Evolutionary conservation across 2,888 invertebrate species (phyloP).

Genomic region (Tethea ocularis): DNA sequence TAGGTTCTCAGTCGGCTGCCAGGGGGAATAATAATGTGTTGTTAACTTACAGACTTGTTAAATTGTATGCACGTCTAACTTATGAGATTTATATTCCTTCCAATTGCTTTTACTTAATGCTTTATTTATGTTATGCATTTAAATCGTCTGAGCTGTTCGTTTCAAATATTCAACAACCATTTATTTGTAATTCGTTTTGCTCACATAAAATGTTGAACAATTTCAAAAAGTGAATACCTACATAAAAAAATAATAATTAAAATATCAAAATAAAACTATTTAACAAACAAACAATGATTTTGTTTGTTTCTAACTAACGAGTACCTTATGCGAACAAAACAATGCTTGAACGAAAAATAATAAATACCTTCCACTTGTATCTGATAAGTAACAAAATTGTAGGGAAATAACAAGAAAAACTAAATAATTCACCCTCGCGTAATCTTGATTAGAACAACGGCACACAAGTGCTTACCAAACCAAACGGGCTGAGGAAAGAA

Average conservation of each 20-base stretch:
- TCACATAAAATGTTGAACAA: background rate
- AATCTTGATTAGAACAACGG: conserved; percentile 75
- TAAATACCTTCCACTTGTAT: conserved; percentile 1
- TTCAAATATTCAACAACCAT: background rate
- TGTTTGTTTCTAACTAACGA: background rate
- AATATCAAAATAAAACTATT: background rate
- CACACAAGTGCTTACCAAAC: conserved; percentile 76
- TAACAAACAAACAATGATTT: no score
- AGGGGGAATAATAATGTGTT: conserved; percentile 53
- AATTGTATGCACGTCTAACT: conserved; percentile 58
- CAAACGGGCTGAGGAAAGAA: conserved; percentile 69
- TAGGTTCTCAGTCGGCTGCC: conserved; percentile 30
- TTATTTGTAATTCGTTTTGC: background rate
- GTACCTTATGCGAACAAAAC: background rate
- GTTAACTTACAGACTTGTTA: conserved; percentile 55
- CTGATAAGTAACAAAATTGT: conserved; percentile 34
- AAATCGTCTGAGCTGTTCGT: conserved; percentile 13
- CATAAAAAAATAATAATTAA: no score
- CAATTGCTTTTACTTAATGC: conserved; percentile 52
- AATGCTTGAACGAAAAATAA: background rate
- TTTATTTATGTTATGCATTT: conserved; percentile 31
- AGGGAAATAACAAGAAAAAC: conserved; percentile 39
- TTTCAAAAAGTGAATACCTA: no score
- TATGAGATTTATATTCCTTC: conserved; percentile 51
- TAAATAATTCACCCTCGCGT: conserved; percentile 45